These are phyloP conservation scores for Mormyrus proboscirostris DNA, from an alignment of 2,797 vertebrate genomes.

Conservation along the genomic window DNA sequence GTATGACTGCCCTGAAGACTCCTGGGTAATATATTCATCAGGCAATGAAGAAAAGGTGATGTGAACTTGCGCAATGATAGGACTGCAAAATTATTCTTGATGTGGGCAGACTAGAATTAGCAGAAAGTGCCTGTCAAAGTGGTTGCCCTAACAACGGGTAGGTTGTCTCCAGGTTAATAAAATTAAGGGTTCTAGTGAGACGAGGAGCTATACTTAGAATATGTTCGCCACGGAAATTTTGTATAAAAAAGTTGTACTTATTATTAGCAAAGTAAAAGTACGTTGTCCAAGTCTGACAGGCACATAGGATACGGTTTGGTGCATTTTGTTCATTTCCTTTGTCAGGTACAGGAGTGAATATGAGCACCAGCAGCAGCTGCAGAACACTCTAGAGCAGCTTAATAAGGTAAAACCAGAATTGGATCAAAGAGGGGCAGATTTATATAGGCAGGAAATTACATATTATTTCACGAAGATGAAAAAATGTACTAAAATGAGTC, in stretches of 20 bases:
- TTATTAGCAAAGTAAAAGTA: background rate
- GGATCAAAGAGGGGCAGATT: background rate
- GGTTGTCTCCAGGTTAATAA: background rate
- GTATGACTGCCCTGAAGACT: background rate
- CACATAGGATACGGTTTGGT: background rate
- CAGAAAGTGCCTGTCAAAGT: background rate
- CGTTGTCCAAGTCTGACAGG: background rate
- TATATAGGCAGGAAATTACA: background rate
- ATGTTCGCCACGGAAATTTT: background rate
- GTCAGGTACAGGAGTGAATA: background rate
- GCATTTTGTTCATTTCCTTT: background rate
- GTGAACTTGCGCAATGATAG: background rate
- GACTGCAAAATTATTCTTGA: background rate
- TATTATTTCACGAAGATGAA: background rate
- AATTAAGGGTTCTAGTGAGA: background rate
- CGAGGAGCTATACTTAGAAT: background rate
- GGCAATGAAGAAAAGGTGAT: background rate
- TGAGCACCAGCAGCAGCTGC: constrained; percentile 5
- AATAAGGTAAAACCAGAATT: background rate
- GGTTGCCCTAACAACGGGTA: background rate
- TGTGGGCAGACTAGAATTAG: background rate
- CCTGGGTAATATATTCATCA: background rate
- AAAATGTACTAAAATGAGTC: background rate
- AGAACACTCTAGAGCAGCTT: background rate
- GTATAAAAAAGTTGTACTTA: background rate